These are phyloP conservation scores for Eupleurogrammus muticus DNA, from an alignment of 2,797 vertebrate genomes.

Conservation along the genomic window DNA sequence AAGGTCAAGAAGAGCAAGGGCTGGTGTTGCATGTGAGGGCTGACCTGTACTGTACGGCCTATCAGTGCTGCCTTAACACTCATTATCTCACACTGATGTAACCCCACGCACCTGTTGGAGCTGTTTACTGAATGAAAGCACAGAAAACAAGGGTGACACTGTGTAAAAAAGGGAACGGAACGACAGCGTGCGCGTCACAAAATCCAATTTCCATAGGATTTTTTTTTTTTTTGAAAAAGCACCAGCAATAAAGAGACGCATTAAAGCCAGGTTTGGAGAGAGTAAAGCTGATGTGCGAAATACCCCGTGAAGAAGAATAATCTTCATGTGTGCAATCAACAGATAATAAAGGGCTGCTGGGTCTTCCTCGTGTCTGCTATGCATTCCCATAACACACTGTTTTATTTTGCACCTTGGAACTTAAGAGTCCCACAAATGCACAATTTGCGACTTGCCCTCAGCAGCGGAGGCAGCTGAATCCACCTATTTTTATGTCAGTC, in stretches of 20 bases:
- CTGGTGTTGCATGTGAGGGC: slow-evolving; percentile 17
- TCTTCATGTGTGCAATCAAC: slow-evolving; percentile 38
- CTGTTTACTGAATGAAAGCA: slow-evolving; percentile 13
- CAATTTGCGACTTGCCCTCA: slow-evolving; percentile 38
- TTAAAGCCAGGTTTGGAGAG: slow-evolving; percentile 15
- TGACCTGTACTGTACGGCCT: slow-evolving; percentile 19
- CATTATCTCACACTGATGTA: slow-evolving; percentile 6
- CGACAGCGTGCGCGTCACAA: neutral
- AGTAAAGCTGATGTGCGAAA: slow-evolving; percentile 17
- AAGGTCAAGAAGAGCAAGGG: slow-evolving; percentile 19
- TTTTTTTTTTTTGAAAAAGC: neutral
- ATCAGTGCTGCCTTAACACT: slow-evolving; percentile 12
- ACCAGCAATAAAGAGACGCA: slow-evolving; percentile 1
- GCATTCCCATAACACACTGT: slow-evolving; percentile 61
- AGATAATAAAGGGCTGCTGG: slow-evolving; percentile 50
- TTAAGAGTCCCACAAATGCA: slow-evolving; percentile 59
- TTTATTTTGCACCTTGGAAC: slow-evolving; percentile 52
- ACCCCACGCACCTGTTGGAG: neutral
- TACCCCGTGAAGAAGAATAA: slow-evolving; percentile 5
- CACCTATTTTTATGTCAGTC: slow-evolving; percentile 58
- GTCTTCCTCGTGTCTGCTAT: slow-evolving; percentile 45
- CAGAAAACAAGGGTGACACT: neutral
- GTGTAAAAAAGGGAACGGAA: no score
- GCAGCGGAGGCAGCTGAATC: slow-evolving; percentile 38
- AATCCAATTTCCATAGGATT: slow-evolving; percentile 10